phyloP scores from a whole-genome alignment of 2,113 vertebrate genomes.

The Istiophorus platypterus region DNA sequence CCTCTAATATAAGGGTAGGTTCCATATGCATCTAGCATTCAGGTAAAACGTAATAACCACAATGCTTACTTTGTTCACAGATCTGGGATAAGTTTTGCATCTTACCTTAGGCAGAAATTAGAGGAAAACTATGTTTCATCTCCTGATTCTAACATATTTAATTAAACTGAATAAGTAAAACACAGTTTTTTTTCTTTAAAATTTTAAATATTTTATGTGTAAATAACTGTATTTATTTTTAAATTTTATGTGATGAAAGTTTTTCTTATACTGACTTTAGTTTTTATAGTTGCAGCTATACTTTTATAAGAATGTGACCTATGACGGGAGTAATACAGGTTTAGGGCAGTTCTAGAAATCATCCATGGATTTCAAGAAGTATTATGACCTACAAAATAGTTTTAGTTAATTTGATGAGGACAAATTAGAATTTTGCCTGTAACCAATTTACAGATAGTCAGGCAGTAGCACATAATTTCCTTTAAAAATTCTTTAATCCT shows the following conservation, averaged over 20 bases:
- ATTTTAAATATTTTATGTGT: too few relatives aligned
- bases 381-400: background rate
- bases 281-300: background rate
- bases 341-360: background rate
- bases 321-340: background rate
- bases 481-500: too few relatives aligned
- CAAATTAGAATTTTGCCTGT: background rate
- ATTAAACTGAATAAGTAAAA: background rate
- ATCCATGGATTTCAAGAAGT: background rate
- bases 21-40: background rate
- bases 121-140: conserved; percentile 9
- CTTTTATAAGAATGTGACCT: background rate
- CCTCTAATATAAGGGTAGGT: background rate
- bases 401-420: background rate
- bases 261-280: background rate
- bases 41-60: background rate
- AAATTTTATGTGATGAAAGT: background rate
- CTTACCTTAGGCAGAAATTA: conserved; percentile 13
- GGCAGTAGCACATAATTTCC: background rate
- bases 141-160: background rate
- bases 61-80: background rate
- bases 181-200: too few relatives aligned
- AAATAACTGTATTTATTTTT: background rate
- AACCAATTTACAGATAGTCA: background rate
- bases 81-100: background rate